Base-by-base conservation (phyloP, 2,113 vertebrate species). In the Andinoacara biseriatus region DNA sequence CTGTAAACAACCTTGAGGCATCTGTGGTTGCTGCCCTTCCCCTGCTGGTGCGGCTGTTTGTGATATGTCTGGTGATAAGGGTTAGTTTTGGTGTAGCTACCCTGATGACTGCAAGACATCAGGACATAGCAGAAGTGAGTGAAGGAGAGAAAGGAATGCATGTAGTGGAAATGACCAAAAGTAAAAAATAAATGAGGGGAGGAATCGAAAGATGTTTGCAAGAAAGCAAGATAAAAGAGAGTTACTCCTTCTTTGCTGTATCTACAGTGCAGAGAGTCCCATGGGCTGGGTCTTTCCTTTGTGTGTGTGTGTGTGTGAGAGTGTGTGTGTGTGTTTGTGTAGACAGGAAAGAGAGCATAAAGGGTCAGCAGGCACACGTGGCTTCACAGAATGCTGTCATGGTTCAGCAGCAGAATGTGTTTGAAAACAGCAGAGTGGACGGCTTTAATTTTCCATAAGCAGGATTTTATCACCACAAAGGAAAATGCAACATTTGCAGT, bases 241-340 rank as follows among this genome's bases (percentile, higher is more conserved):
- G 5, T 14, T 74, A 74, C 31, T 83, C 1, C 24, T 87, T 15
- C 40, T 84, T 78, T 13, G 38, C 77, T 86, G 40, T 85, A 75
- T 84, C 78, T 80, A 65, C 63, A 57, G 75, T 38, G 67, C 40
- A 24, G 67, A 74, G 72, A 74, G 80, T 84, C 91, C 84, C 72
- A 84, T 26, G 82, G 87, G 93, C 46, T 82, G 63, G 86, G 90
- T 60, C 80, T 74, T 89, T 94, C 87, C 86, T 90, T 65, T 85
- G 67, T 87, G 69, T 67, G 58, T 76, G 40, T 63, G 13, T 43
- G 58, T 58, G 57, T 56, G 69, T 79, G 31, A 65, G 38, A 58
- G 49, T 78, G 59, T 78, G 74, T 87, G 79, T 82, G 80, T 81
- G 78, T 35, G 61, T 43, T 3, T 43, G 40, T 43, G 13, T 5